Base-by-base conservation (phyloP, 1,140 invertebrate genomes). In the Bombus confusus region DNA sequence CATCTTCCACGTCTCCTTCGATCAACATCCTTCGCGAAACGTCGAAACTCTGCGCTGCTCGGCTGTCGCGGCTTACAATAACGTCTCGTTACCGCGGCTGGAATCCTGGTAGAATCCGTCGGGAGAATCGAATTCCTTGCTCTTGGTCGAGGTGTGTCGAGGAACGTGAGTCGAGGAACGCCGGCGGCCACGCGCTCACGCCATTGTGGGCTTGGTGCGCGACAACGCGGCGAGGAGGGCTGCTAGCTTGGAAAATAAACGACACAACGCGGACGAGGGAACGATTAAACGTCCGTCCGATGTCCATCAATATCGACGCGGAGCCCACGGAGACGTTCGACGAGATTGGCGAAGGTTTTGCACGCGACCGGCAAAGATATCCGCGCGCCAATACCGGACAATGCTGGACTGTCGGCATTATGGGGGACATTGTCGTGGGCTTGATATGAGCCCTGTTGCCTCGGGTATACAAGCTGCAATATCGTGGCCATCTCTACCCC, bases 381-480 rank as follows among this genome's bases (percentile, higher is more conserved):
- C 85, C 83, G 57, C 59, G 34, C 47, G 87, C 87, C 89, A 91
- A 91, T 87, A 89, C 87, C 78, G 87, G 76, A 92, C 91, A 92
- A 92, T 90, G 89, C 82, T 39, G 80, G 87, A 92, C 91, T 92
- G 91, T 92, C 91, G 87, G 83, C 84, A 90, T 91, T 92, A 92
- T 88, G 80, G 85, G 90, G 87, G 88, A 91, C 91, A 92, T 92
- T 92, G 91, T 92, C 89, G 85, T 78, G 57, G 62, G 71, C 72
- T 85, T 91, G 91, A 91, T 91, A 91, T 91, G 91, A 91, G 91
- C 80, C 80, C 78, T 78, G 85, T 91, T 83, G 91, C 91, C 91
- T 90, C 91, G 91, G 91, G 91, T 92, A 86, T 92, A 92, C 91
- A 92, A 92, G 91, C 52, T 80, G 88, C 91, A 92, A 92, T 92